Conservation (phyloP, 2,888 invertebrate genomes). For the Microctonus aethiopoides region DNA sequence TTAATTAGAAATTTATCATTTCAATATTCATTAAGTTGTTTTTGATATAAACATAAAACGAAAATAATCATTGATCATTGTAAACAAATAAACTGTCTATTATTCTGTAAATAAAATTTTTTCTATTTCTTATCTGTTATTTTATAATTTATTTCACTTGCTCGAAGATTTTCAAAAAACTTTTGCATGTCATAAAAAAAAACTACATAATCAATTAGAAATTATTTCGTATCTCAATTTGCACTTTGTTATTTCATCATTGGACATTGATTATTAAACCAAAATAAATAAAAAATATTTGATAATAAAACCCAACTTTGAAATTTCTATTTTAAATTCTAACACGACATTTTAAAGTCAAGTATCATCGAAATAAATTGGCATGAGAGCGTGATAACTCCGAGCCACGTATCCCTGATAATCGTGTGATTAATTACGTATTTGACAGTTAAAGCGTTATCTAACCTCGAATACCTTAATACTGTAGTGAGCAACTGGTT, state of each 20-base stretch:
- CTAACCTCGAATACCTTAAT: conserved; percentile 67
- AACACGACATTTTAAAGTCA: background rate
- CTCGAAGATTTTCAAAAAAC: background rate
- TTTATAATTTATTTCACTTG: background rate
- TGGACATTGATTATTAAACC: no score
- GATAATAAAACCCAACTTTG: background rate
- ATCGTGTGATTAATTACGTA: conserved; percentile 64
- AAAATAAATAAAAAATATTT: no score
- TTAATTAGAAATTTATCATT: background rate
- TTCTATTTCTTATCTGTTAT: background rate
- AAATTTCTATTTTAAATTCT: background rate
- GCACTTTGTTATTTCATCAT: no score
- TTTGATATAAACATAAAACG: background rate
- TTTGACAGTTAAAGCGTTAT: conserved; percentile 67
- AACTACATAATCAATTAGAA: no score
- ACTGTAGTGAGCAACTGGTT: conserved; percentile 66
- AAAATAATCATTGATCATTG: background rate
- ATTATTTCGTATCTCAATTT: no score
- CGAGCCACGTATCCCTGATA: conserved; percentile 57
- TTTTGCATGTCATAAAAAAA: no score
- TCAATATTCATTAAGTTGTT: background rate
- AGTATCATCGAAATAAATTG: conserved; percentile 21
- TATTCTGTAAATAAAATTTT: background rate
- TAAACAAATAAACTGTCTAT: background rate
- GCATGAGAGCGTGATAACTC: conserved; percentile 59